A percentile compares a stretch with the other conserved stretches of the same genome.
These are phyloP conservation scores for Cotesia typhae DNA, from an alignment of 1,140 invertebrate genomes.

Conservation along the genomic window DNA sequence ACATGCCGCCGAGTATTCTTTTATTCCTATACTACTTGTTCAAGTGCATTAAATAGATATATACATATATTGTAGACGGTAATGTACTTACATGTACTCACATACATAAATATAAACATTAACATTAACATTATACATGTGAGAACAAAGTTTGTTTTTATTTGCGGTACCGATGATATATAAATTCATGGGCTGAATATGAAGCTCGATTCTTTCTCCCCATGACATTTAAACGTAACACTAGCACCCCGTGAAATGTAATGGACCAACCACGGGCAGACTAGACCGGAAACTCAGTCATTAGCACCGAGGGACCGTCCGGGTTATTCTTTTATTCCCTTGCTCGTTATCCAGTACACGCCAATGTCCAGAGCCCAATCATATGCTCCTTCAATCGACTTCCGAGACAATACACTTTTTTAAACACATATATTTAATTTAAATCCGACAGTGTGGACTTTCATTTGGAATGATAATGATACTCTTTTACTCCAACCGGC, in stretches of 20 bases:
- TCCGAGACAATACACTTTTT: slow-evolving; percentile 16
- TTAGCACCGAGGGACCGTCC: slow-evolving; percentile 49
- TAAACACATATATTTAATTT: neutral
- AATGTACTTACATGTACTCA: neutral
- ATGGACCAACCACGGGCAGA: slow-evolving; percentile 9
- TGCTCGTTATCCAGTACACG: slow-evolving; percentile 42
- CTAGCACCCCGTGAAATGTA: slow-evolving; percentile 23
- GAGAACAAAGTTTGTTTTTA: slow-evolving; percentile 29
- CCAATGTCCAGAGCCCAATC: slow-evolving; percentile 16
- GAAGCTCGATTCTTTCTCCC: neutral
- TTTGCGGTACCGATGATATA: slow-evolving; percentile 21
- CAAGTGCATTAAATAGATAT: slow-evolving; percentile 44
- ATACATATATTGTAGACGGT: neutral
- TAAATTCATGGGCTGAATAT: slow-evolving; percentile 2
- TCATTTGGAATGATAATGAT: no score
- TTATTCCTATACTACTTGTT: slow-evolving; percentile 46
- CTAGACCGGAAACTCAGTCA: slow-evolving; percentile 47
- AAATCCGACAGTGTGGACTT: no score
- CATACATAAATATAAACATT: no score
- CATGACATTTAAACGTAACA: neutral
- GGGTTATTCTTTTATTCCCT: slow-evolving; percentile 37
- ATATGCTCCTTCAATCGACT: slow-evolving; percentile 3
- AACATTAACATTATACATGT: neutral
- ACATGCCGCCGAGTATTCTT: slow-evolving; percentile 49
- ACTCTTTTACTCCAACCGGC: no score